phyloP scores from a whole-genome alignment of 1,140 invertebrate genomes.

The Augochlora pura region DNA sequence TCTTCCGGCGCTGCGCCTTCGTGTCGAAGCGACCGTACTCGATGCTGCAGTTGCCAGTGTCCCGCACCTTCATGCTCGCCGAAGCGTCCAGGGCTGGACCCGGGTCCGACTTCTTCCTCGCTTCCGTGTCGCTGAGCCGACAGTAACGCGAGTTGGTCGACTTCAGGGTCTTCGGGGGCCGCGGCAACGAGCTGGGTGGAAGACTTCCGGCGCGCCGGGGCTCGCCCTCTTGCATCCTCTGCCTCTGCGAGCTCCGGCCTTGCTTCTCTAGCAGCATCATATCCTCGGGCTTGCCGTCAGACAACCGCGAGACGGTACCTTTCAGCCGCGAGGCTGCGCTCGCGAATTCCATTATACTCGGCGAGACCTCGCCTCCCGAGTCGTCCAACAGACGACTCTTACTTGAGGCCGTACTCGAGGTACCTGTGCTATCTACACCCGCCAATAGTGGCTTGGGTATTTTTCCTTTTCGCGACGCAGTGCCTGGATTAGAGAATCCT shows the following conservation, averaged over 20 bases:
- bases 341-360: conserved; percentile 74
- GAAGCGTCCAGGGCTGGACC: conserved; percentile 66
- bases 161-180: conserved; percentile 83
- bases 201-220: conserved; percentile 80
- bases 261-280: conserved; percentile 89
- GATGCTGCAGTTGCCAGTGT: conserved; percentile 72
- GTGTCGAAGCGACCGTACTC: conserved; percentile 75
- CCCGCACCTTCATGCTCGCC: conserved; percentile 56
- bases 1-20: conserved; percentile 79
- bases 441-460: conserved; percentile 90
- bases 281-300: conserved; percentile 82
- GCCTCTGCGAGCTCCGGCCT: conserved; percentile 87
- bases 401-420: conserved; percentile 80
- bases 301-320: conserved; percentile 73
- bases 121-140: conserved; percentile 82
- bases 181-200: conserved; percentile 85
- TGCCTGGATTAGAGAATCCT: conserved; percentile 91
- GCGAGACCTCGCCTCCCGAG: conserved; percentile 74
- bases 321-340: conserved; percentile 75
- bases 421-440: conserved; percentile 82
- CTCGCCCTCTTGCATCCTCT: conserved; percentile 82
- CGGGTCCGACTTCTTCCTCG: conserved; percentile 77
- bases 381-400: conserved; percentile 80
- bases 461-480: conserved; percentile 90
- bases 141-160: conserved; percentile 82